Evolutionary conservation across 2,888 invertebrate species (phyloP), one percentile per base, ranked within the genome.

Genomic region (Tipula lateralis): DNA sequence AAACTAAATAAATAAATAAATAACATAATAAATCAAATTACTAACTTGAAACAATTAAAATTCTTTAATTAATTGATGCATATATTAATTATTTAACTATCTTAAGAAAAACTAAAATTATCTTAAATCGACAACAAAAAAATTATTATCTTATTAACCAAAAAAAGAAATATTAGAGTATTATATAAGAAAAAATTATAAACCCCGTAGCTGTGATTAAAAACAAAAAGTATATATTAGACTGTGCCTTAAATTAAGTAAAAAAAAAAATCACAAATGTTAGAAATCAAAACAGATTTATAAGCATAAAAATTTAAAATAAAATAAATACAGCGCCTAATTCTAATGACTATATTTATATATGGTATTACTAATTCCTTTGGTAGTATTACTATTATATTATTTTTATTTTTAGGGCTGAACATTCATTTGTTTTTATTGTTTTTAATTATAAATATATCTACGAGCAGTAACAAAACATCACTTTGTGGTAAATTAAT

Each of bases 161-260:
- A 39, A 3, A 39, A 39, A 66, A 24, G 24, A 66, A 24, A 66
- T 66, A 66, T 66, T 66, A 66, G 66, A 66, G 66, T 66, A 66
- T 66, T 66, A 66, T 66, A 66, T 24, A 66, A 66, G 12, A 66
- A 66, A 24, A 24, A 66, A 66, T 66, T 66, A 66, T 24, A 82
- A 82, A 82, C 5, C 82, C 82, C 82, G 82, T 82, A 82, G 82
- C 82, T 82, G 82, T 82, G 82, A 82, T 82, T 32, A 82, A 82
- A 24, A 66, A 66, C 66, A 66, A 66, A 66, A 66, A 66, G 19
- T 66, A 66, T 24, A 30, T 82, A 30, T 82, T 82, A 82, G 82
- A 82, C 82, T 82, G 82, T 82, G 82, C 82, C 82, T 82, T 82
- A 82, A 82, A 30, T 30, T 16, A 16, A 30, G 5, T 29, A 80